Evolutionary conservation across 1,140 invertebrate genomes (phyloP).

Genomic region (Oscheius sp.): DNA sequence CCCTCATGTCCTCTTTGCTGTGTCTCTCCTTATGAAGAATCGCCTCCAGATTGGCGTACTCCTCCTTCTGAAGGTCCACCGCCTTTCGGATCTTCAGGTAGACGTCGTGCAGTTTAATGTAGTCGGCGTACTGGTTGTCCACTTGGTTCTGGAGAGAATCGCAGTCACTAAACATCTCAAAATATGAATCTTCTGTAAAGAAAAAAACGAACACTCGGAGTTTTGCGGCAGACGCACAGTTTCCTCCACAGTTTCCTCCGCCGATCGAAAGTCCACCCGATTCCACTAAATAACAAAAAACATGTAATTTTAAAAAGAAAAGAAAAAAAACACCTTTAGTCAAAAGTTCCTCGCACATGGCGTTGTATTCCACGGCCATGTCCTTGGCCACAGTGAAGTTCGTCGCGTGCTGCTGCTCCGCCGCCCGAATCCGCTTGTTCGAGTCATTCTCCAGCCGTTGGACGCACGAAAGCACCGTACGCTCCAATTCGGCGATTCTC

Average conservation of each 20-base stretch:
- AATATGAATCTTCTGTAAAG: not conserved
- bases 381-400: not conserved
- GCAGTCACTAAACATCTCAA: not conserved
- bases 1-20: not conserved
- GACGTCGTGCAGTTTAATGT: not conserved
- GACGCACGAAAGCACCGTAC: not conserved
- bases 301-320: not conserved
- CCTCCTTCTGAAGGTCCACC: not conserved
- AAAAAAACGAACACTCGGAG: no score
- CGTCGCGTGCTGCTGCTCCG: not conserved
- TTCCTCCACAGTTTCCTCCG: not conserved
- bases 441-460: not conserved
- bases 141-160: not conserved
- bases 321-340: not conserved
- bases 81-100: not conserved
- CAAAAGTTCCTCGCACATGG: not conserved
- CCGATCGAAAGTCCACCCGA: not conserved
- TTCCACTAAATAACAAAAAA: not conserved
- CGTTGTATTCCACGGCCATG: not conserved
- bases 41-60: not conserved
- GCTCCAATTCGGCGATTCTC: not conserved
- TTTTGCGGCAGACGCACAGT: no score
- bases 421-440: not conserved
- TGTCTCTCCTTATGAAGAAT: not conserved
- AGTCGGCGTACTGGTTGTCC: not conserved